These are phyloP conservation scores for Rhinoraja longicauda DNA, from an alignment of 2,797 vertebrate species.

Conservation along the genomic window DNA sequence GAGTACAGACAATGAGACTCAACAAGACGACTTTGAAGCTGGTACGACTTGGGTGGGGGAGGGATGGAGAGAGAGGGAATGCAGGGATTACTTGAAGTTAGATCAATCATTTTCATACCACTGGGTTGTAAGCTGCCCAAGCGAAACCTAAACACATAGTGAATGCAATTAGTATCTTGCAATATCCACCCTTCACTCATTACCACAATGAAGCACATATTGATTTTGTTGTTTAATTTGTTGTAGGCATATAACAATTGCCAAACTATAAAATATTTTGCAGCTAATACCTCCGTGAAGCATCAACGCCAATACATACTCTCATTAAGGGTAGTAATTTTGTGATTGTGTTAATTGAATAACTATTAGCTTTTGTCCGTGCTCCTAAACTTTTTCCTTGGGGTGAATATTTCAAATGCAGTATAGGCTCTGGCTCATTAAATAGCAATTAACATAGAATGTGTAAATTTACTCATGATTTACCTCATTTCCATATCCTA, in stretches of 20 bases:
- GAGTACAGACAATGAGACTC: neutral
- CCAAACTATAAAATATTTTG: neutral
- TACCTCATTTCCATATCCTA: slow-evolving; percentile 23
- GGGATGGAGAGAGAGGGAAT: too few species aligned
- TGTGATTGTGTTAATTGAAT: slow-evolving; percentile 17
- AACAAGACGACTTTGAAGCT: too few species aligned
- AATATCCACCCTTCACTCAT: neutral
- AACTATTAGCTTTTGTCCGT: slow-evolving; percentile 9
- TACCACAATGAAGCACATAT: neutral
- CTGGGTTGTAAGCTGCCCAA: too few species aligned
- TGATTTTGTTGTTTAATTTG: neutral
- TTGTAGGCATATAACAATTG: neutral
- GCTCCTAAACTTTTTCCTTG: slow-evolving; percentile 26
- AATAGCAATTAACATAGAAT: slow-evolving; percentile 11
- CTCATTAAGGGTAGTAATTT: neutral
- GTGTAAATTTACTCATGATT: slow-evolving; percentile 24
- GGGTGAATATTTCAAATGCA: slow-evolving; percentile 5
- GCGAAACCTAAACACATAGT: neutral
- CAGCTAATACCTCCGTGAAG: neutral
- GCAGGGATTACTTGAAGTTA: too few species aligned
- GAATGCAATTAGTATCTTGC: neutral
- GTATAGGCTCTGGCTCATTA: neutral
- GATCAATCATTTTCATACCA: too few species aligned
- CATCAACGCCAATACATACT: too few species aligned
- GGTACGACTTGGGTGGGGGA: too few species aligned